Conservation (phyloP, 1,140 invertebrate species). For the Dendroctonus valens region DNA sequence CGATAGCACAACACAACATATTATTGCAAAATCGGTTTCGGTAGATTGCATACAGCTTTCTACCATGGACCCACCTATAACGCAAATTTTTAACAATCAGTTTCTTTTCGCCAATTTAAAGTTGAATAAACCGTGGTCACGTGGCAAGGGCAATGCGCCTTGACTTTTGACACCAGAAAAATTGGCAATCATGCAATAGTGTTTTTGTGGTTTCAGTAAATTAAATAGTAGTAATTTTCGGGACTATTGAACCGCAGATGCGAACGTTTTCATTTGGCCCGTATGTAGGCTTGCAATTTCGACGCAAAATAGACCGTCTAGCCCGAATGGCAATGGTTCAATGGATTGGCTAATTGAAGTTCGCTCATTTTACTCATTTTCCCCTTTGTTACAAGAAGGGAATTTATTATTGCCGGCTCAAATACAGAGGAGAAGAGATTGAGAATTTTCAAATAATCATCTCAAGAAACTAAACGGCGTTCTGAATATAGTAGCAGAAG, state of each 20-base stretch:
- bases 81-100: constrained; percentile 14
- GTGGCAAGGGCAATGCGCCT: constrained; percentile 11
- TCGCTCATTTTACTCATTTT: too few species aligned
- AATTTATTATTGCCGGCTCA: too few species aligned
- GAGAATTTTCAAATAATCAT: too few species aligned
- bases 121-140: constrained; percentile 25
- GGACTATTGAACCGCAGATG: constrained; percentile 12
- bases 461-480: too few species aligned
- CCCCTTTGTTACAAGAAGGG: too few species aligned
- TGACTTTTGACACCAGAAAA: constrained; percentile 30
- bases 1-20: constrained; percentile 3
- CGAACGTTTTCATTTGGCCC: constrained; percentile 5
- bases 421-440: too few species aligned
- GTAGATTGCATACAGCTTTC: constrained; percentile 24
- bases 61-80: constrained; percentile 26
- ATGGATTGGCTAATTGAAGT: too few species aligned
- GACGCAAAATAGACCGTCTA: constrained; percentile 10
- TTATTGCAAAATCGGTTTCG: constrained; percentile 25
- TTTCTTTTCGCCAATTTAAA: constrained; percentile 15
- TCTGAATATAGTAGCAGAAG: too few species aligned
- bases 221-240: too few species aligned
- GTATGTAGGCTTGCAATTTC: constrained; percentile 20
- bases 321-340: too few species aligned
- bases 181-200: constrained; percentile 18
- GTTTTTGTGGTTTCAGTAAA: constrained; percentile 23